These are phyloP conservation scores for Odontesthes bonariensis DNA, from an alignment of 2,113 vertebrate genomes.

Conservation along the genomic window DNA sequence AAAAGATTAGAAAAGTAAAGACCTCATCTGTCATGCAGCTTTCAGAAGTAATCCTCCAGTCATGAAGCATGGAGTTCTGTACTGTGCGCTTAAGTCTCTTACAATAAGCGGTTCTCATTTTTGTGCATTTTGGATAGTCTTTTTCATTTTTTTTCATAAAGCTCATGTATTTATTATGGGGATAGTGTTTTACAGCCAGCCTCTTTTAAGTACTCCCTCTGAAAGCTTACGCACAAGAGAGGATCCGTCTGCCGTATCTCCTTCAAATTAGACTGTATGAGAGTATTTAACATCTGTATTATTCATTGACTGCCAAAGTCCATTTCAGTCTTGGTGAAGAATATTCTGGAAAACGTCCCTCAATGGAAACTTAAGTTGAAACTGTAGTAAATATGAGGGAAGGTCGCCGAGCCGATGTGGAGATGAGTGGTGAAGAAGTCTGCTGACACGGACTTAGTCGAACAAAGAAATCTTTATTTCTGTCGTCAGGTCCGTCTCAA, in stretches of 20 bases:
- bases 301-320: slow-evolving; percentile 29
- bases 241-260: slow-evolving; percentile 1
- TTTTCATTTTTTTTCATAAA: slow-evolving; percentile 43
- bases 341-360: not conserved
- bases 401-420: too few species aligned
- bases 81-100: not conserved
- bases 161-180: slow-evolving; percentile 50
- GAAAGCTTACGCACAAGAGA: slow-evolving; percentile 22
- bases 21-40: slow-evolving; percentile 1
- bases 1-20: slow-evolving; percentile 12
- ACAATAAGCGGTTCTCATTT: not conserved
- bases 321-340: slow-evolving; percentile 26
- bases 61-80: not conserved
- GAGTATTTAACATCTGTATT: slow-evolving; percentile 29
- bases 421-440: too few species aligned
- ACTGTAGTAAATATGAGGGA: too few species aligned
- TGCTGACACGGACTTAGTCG: too few species aligned
- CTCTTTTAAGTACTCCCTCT: slow-evolving; percentile 17
- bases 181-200: not conserved
- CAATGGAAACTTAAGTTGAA: too few species aligned
- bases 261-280: slow-evolving; percentile 16
- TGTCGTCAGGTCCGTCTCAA: too few species aligned
- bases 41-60: slow-evolving; percentile 2
- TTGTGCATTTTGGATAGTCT: not conserved
- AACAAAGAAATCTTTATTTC: too few species aligned